These are phyloP conservation scores for Ellobium chinense DNA, from an alignment of 2,888 invertebrate genomes.

Conservation along the genomic window DNA sequence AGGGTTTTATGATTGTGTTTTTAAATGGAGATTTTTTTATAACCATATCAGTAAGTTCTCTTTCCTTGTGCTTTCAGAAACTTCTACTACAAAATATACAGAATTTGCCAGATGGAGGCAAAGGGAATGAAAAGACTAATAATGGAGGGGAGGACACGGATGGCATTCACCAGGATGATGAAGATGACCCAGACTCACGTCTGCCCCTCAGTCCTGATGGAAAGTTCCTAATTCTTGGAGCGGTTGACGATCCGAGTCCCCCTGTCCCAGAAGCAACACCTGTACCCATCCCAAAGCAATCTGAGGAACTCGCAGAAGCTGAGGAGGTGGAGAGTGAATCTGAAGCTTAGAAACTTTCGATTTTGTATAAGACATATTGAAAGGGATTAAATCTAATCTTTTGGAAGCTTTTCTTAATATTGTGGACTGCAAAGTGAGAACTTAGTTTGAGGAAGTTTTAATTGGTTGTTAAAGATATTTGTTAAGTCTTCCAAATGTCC, in stretches of 20 bases:
- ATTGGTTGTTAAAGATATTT: too few relatives aligned
- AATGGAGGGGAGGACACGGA: background rate
- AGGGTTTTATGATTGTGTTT: too few relatives aligned
- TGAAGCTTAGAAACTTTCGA: slow-evolving; percentile 38
- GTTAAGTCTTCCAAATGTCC: too few relatives aligned
- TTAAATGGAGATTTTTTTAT: too few relatives aligned
- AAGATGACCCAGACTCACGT: slow-evolving; percentile 51
- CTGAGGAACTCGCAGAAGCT: slow-evolving; percentile 22
- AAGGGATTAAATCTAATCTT: too few relatives aligned
- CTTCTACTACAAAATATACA: slow-evolving; percentile 36
- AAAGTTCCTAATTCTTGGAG: slow-evolving; percentile 67
- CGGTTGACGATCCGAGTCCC: slow-evolving; percentile 55
- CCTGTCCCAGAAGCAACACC: slow-evolving; percentile 32
- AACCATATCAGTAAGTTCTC: too few relatives aligned
- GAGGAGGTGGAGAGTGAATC: slow-evolving; percentile 44
- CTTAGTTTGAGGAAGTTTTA: too few relatives aligned
- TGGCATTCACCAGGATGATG: background rate
- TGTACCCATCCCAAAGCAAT: background rate
- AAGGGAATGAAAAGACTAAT: background rate
- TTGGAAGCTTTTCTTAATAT: too few relatives aligned
- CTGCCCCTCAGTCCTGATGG: slow-evolving; percentile 68
- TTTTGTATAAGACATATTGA: too few relatives aligned
- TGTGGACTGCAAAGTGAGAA: too few relatives aligned
- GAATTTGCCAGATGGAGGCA: slow-evolving; percentile 16
- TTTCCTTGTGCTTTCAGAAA: slow-evolving; percentile 11